These are phyloP conservation scores for Lichenostomus cassidix DNA, from an alignment of 2,113 vertebrate species.

Conservation along the genomic window DNA sequence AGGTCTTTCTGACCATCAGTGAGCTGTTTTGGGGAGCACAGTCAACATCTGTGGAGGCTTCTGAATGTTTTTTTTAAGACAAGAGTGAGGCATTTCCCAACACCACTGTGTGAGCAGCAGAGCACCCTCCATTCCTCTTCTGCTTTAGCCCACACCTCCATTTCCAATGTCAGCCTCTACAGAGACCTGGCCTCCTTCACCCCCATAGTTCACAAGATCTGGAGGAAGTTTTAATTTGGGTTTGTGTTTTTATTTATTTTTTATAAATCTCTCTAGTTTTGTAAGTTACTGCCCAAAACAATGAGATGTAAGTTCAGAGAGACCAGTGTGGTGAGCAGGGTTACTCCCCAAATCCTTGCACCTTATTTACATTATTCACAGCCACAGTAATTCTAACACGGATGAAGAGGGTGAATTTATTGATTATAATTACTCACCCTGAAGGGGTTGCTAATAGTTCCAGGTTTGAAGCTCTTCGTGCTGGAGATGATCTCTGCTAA, in stretches of 20 bases:
- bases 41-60: background rate
- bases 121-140: background rate
- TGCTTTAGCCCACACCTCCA: background rate
- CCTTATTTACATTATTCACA: background rate
- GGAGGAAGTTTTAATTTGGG: background rate
- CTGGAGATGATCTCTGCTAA: background rate
- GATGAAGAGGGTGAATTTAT: conserved; percentile 17
- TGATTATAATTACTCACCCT: background rate
- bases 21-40: background rate
- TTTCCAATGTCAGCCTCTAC: background rate
- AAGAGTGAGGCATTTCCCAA: background rate
- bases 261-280: background rate
- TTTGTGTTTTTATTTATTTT: background rate
- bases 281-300: background rate
- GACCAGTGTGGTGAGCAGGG: background rate
- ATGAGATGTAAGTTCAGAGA: background rate
- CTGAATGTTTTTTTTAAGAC: background rate
- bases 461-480: background rate
- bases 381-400: conserved; percentile 22
- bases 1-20: background rate
- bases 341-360: background rate
- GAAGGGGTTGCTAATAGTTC: background rate
- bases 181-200: background rate
- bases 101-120: background rate
- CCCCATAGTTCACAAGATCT: background rate